Evolutionary conservation across 1,140 invertebrate genomes (phyloP).

Genomic region (Lordiphosa stackelbergi): DNA sequence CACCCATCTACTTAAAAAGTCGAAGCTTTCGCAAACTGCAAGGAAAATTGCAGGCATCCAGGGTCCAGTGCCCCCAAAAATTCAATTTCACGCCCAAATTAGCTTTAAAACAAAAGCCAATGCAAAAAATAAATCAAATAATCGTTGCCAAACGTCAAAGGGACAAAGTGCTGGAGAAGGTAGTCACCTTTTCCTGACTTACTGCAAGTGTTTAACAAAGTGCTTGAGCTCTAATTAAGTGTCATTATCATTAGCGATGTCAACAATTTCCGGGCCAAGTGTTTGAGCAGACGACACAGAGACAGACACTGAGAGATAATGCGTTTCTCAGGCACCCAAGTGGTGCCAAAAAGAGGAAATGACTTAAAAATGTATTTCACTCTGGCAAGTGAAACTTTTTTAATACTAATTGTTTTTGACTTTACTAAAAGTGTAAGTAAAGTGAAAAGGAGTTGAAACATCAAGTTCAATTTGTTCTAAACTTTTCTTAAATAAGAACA

Average conservation of each 20-base stretch:
- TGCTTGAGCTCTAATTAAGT: slow-evolving; percentile 62
- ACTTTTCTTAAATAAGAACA: too few species aligned
- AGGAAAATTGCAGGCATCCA: slow-evolving; percentile 1
- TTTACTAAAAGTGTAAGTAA: too few species aligned
- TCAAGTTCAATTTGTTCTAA: too few species aligned
- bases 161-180: not conserved
- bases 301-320: not conserved
- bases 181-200: not conserved
- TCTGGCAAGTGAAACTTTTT: too few species aligned
- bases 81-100: slow-evolving; percentile 59
- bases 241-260: slow-evolving; percentile 37
- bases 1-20: too few species aligned
- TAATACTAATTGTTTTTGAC: too few species aligned
- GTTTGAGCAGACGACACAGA: slow-evolving; percentile 15
- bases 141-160: not conserved
- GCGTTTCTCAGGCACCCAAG: too few species aligned
- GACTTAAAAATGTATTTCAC: too few species aligned
- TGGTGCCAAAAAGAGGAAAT: too few species aligned
- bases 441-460: too few species aligned
- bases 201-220: slow-evolving; percentile 37
- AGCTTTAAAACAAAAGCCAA: slow-evolving; percentile 13
- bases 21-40: not conserved
- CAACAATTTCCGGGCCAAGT: slow-evolving; percentile 32
- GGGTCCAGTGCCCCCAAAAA: slow-evolving; percentile 16
- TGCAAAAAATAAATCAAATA: not conserved